A percentile compares a stretch with the other conserved stretches of the same genome.
These are phyloP conservation scores for Hydra vulgaris DNA, from an alignment of 30 jellyfish, hydroid and myxozoan genomes.

Conservation along the genomic window DNA sequence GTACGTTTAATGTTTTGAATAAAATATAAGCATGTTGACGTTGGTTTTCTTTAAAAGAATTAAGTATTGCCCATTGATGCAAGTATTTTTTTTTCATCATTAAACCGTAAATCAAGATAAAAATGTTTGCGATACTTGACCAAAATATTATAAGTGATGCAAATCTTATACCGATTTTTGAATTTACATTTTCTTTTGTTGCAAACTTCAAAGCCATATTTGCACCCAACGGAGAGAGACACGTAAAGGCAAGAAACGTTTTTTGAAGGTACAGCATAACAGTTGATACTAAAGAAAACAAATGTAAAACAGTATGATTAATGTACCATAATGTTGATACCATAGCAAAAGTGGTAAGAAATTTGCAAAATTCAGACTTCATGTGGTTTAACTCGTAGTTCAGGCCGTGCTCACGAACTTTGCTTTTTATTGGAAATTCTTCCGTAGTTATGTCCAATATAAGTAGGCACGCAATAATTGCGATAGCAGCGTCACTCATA, in stretches of 20 bases:
- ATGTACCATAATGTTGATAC: slow-evolving; percentile 23
- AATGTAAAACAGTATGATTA: slow-evolving; percentile 26
- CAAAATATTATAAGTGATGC: slow-evolving; percentile 1
- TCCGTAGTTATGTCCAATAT: slow-evolving; percentile 27
- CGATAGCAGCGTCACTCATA: slow-evolving; percentile 38
- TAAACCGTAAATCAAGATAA: slow-evolving; percentile 19
- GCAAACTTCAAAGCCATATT: slow-evolving; percentile 18
- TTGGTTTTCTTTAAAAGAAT: neutral
- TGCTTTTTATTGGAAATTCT: slow-evolving; percentile 14
- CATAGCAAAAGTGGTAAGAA: neutral
- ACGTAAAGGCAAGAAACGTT: slow-evolving; percentile 19
- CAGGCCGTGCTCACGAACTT: slow-evolving; percentile 14
- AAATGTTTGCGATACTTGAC: slow-evolving; percentile 7
- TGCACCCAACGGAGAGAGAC: slow-evolving; percentile 14
- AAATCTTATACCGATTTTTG: slow-evolving; percentile 18
- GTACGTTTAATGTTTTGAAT: slow-evolving; percentile 18
- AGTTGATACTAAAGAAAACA: slow-evolving; percentile 12
- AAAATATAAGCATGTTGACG: slow-evolving; percentile 7
- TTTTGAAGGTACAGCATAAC: slow-evolving; percentile 18
- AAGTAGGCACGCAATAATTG: slow-evolving; percentile 28
- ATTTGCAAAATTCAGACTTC: slow-evolving; percentile 11
- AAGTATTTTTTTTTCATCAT: neutral
- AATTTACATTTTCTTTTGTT: neutral
- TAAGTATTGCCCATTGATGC: slow-evolving; percentile 22
- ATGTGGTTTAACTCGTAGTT: slow-evolving; percentile 8